phyloP scores from a whole-genome alignment of 1,140 invertebrate genomes.

The Ephestia elutella region DNA sequence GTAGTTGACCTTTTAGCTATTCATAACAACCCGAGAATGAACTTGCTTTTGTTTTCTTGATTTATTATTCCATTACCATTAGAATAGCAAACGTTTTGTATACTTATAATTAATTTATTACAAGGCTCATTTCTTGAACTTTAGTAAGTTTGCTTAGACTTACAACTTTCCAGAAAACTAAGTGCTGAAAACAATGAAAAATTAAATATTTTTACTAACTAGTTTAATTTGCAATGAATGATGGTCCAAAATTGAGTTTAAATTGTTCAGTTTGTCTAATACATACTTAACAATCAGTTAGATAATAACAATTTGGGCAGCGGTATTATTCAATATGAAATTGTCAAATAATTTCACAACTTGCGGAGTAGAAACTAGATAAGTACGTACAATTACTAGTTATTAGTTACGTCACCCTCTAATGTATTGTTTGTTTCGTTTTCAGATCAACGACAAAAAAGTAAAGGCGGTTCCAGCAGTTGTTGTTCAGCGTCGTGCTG shows the following conservation, averaged over 20 bases:
- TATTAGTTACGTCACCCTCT: neutral
- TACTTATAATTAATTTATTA: no score
- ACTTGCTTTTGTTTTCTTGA: no score
- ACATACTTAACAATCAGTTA: neutral
- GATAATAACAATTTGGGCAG: neutral
- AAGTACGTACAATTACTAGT: neutral
- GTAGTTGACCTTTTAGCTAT: no score
- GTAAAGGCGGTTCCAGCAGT: slow-evolving; percentile 93
- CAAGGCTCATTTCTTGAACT: no score
- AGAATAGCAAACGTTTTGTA: no score
- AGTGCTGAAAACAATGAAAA: no score
- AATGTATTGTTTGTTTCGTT: slow-evolving; percentile 45
- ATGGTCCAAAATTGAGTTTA: neutral
- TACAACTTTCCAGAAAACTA: no score
- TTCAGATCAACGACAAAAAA: slow-evolving; percentile 95
- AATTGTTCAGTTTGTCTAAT: neutral
- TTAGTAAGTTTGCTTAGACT: no score
- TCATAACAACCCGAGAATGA: no score
- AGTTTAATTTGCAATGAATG: no score
- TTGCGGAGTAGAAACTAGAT: slow-evolving; percentile 4
- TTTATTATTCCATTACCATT: no score
- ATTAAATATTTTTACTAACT: no score
- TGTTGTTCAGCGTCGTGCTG: slow-evolving; percentile 93
- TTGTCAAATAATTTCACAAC: neutral
- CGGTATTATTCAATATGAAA: neutral